A percentile compares a stretch with the other conserved stretches of the same genome.
phyloP scores from a whole-genome alignment of 1,140 invertebrate genomes.

The Tyrophagus putrescentiae region DNA sequence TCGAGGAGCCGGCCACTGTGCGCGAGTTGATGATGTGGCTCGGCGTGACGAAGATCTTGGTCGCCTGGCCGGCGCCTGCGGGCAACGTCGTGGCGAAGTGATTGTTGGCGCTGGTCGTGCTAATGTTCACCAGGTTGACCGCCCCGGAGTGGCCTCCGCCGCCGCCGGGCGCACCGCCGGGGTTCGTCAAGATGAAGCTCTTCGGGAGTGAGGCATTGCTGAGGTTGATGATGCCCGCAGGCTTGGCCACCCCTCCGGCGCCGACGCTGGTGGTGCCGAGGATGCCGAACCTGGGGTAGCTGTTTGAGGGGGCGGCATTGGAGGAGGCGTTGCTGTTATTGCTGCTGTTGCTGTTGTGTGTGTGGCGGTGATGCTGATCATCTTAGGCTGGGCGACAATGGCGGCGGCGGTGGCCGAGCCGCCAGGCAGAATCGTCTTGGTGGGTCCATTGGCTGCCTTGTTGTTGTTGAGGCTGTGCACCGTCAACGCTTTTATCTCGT shows the following conservation, averaged over 20 bases:
- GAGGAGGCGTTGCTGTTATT: no score
- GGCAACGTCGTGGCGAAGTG: neutral
- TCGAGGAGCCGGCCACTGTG: neutral
- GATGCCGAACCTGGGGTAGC: neutral
- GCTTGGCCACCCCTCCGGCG: neutral
- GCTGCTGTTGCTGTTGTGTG: neutral
- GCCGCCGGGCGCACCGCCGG: neutral
- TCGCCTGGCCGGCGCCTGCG: neutral
- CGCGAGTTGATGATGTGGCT: neutral
- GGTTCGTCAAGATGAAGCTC: constrained; percentile 17
- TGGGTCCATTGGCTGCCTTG: neutral
- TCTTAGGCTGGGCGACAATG: constrained; percentile 5
- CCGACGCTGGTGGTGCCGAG: neutral
- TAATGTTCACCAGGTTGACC: constrained; percentile 1
- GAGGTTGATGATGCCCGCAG: constrained; percentile 12
- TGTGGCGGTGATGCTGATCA: constrained; percentile 11
- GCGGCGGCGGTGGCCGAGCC: neutral
- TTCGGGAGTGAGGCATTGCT: neutral
- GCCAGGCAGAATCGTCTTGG: no score
- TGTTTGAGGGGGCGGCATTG: neutral
- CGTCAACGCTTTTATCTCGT: constrained; percentile 11
- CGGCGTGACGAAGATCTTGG: neutral
- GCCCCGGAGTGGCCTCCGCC: neutral
- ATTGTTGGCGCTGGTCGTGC: neutral
- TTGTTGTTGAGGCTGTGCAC: constrained; percentile 13